Percentiles rank a stretch among this genome's conserved stretches.
Conservation (phyloP, 1,140 invertebrate genomes). For the Potamilus streckersoni region DNA sequence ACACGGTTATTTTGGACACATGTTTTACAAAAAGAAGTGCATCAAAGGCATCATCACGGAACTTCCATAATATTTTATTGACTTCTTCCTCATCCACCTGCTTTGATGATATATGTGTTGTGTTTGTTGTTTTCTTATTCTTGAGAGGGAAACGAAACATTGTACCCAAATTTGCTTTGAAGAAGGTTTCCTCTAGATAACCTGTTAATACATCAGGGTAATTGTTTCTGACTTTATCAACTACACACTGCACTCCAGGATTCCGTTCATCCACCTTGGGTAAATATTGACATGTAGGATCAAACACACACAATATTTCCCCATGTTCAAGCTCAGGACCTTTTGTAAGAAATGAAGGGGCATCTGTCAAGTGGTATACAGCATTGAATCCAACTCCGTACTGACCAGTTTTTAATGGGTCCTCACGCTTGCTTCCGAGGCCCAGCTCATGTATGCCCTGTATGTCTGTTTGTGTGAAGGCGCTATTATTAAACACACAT, state of each 20-base stretch:
- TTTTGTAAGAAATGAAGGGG: constrained; percentile 52
- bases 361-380: constrained; percentile 62
- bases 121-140: constrained; percentile 34
- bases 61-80: constrained; percentile 32
- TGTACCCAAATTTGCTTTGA: constrained; percentile 14
- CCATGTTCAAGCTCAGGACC: constrained; percentile 35
- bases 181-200: constrained; percentile 26
- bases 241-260: constrained; percentile 41
- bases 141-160: constrained; percentile 43
- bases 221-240: constrained; percentile 14
- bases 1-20: constrained; percentile 33
- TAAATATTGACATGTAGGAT: constrained; percentile 52
- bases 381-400: constrained; percentile 62
- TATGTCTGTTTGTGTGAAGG: constrained; percentile 54
- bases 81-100: constrained; percentile 27
- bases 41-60: constrained; percentile 40
- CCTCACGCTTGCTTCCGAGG: constrained; percentile 44
- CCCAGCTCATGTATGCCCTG: constrained; percentile 56
- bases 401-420: constrained; percentile 51
- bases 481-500: constrained; percentile 57
- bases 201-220: constrained; percentile 44
- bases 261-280: constrained; percentile 25
- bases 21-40: constrained; percentile 47
- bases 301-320: constrained; percentile 51
- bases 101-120: constrained; percentile 33